Evolutionary conservation across 64 coral and sea anemone genomes (phyloP).

Genomic region (Pocillopora verrucosa): DNA sequence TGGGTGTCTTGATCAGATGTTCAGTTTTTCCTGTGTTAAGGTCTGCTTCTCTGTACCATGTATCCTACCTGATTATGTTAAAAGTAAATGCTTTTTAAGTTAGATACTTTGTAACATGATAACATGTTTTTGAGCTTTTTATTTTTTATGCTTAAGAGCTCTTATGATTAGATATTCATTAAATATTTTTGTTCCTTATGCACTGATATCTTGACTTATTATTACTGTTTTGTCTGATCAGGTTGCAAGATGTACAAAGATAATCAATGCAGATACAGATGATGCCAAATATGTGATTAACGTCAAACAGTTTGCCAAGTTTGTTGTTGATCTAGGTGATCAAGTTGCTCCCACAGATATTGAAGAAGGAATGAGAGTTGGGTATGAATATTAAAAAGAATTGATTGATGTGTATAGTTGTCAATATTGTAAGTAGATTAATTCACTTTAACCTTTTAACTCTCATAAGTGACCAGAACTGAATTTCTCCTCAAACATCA

Average conservation of each 20-base stretch:
- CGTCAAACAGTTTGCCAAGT: slow-evolving; percentile 99
- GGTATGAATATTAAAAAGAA: slow-evolving; percentile 49
- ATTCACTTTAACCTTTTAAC: too few relatives aligned
- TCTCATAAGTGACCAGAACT: too few relatives aligned
- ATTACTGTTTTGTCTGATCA: neutral
- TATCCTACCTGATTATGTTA: neutral
- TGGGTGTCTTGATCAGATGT: too few relatives aligned
- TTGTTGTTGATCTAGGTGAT: slow-evolving; percentile 99
- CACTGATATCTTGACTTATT: neutral
- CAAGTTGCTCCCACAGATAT: slow-evolving; percentile 99
- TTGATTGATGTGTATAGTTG: too few relatives aligned
- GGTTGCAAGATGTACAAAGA: slow-evolving; percentile 97
- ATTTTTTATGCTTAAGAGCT: too few relatives aligned
- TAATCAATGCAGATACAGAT: slow-evolving; percentile 95
- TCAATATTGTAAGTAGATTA: neutral
- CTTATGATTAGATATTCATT: too few relatives aligned
- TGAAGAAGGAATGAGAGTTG: slow-evolving; percentile 98
- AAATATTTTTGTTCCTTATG: neutral
- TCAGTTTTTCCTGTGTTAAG: too few relatives aligned
- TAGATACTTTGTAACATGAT: too few relatives aligned
- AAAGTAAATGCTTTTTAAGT: neutral
- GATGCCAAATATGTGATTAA: slow-evolving; percentile 99
- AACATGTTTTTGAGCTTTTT: too few relatives aligned
- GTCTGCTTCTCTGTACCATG: too few relatives aligned
- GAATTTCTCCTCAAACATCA: too few relatives aligned